Conservation (phyloP, 1,140 invertebrate species). For the Melanaphis sacchari region DNA sequence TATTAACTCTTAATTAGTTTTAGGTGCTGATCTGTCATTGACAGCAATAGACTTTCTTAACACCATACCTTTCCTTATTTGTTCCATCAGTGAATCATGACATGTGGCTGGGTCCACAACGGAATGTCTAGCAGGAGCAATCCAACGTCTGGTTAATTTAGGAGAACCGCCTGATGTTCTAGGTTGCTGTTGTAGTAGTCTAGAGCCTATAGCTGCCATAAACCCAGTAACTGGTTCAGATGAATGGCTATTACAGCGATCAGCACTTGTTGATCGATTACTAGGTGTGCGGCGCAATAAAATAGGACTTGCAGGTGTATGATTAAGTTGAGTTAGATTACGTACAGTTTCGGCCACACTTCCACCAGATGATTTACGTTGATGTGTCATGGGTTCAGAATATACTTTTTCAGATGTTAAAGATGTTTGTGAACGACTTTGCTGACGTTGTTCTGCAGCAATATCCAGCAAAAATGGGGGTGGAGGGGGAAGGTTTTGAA, state of each 20-base stretch:
- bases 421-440: slow-evolving; percentile 40
- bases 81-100: slow-evolving; percentile 83
- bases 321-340: slow-evolving; percentile 82
- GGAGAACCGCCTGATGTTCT: slow-evolving; percentile 45
- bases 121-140: slow-evolving; percentile 65
- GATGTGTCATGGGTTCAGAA: slow-evolving; percentile 60
- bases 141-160: slow-evolving; percentile 69
- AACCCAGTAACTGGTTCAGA: slow-evolving; percentile 69
- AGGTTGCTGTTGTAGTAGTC: slow-evolving; percentile 64
- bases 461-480: slow-evolving; percentile 76
- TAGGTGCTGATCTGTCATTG: slow-evolving; percentile 75
- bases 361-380: slow-evolving; percentile 61
- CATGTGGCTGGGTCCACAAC: slow-evolving; percentile 68
- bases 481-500: slow-evolving; percentile 81
- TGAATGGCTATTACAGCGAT: slow-evolving; percentile 61
- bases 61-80: slow-evolving; percentile 84
- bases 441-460: slow-evolving; percentile 34
- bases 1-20: slow-evolving; percentile 68
- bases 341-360: slow-evolving; percentile 88
- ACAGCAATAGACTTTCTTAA: slow-evolving; percentile 73
- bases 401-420: slow-evolving; percentile 49
- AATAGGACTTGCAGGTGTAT: slow-evolving; percentile 84
- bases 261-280: slow-evolving; percentile 64
- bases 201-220: slow-evolving; percentile 73
- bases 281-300: slow-evolving; percentile 70